Evolutionary conservation across 92 coral and sea anemone species (phyloP), one percentile per base, ranked within the genome.

Genomic region (Desmophyllum pertusum): DNA sequence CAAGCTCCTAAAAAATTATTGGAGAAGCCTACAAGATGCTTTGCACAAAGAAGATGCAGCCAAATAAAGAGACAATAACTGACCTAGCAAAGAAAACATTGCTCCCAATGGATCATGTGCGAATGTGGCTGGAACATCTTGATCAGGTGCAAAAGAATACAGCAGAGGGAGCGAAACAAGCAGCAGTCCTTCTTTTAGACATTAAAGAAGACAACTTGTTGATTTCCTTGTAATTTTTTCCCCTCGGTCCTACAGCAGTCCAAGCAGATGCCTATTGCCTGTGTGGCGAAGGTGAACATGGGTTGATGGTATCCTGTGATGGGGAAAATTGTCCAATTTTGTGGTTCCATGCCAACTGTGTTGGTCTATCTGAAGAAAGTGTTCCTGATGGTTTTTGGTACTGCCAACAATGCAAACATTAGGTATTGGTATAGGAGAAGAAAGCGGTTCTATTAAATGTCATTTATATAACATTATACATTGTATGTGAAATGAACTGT

Each of bases 121-220:
- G 4, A 27, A 76, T 88, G 84, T 83, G 91, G 88, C 78, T 88
- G 18, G 42, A 88, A 61, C 91, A 88, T 52, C 80, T 83, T 2
- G 52, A 70, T 55, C 76, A 83, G 36, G 88, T 83, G 57, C 52
- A 48, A 5, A 83, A 31, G 67, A 83, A 71, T 33, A 66, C 88
- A 30, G 75, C 25, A 10, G 91, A 69, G 83, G 91, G 85, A 33
- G 88, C 88, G 67, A 31, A 72, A 48, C 64, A 73, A 42, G 91
- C 91, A 39, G 73, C 78, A 48, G 80, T 48, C 46, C 13, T 35
- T 39, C 29, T 7, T 7, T 27, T 5, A 27, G 70, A 35, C 19
- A 68, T 68, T n/a, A 55, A 18, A 68, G 42, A 64, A 7, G 46
- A 39, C 73, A 15, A 9, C 46, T 15, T 3, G 29, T 14, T 64